Evolutionary conservation across 2,797 vertebrate genomes (phyloP).

Genomic region (Gambelia wislizenii): DNA sequence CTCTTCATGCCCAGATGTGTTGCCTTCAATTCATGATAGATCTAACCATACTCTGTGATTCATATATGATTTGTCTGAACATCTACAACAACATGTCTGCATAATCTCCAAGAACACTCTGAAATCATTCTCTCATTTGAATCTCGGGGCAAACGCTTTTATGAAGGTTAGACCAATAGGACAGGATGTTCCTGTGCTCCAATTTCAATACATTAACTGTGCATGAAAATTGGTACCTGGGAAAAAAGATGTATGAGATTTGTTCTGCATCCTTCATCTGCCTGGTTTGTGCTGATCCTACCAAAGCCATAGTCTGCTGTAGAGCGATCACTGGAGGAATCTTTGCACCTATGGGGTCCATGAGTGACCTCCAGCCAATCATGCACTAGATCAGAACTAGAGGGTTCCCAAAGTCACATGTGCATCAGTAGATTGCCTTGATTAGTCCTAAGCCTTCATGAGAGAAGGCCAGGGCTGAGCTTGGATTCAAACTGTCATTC

Average conservation of each 20-base stretch:
- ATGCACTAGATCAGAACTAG: neutral
- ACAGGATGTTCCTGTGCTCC: neutral
- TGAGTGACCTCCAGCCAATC: neutral
- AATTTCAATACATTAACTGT: neutral
- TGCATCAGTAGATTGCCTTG: neutral
- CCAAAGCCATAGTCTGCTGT: neutral
- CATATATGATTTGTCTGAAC: too few relatives aligned
- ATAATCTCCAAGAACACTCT: neutral
- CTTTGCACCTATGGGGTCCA: neutral
- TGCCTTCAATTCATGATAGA: neutral
- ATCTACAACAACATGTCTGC: neutral
- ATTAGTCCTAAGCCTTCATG: neutral
- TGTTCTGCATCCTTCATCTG: neutral
- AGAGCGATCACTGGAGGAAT: neutral
- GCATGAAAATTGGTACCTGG: neutral
- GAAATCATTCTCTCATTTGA: neutral
- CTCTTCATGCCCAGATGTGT: neutral
- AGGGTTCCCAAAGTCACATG: neutral
- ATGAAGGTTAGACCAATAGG: neutral
- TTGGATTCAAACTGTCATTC: neutral
- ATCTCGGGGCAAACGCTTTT: neutral
- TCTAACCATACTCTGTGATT: neutral
- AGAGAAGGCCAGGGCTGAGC: neutral
- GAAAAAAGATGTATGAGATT: neutral
- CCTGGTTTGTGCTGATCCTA: neutral